Conservation (phyloP, 2,113 vertebrate species). For the Microcebus ravelobensis region DNA sequence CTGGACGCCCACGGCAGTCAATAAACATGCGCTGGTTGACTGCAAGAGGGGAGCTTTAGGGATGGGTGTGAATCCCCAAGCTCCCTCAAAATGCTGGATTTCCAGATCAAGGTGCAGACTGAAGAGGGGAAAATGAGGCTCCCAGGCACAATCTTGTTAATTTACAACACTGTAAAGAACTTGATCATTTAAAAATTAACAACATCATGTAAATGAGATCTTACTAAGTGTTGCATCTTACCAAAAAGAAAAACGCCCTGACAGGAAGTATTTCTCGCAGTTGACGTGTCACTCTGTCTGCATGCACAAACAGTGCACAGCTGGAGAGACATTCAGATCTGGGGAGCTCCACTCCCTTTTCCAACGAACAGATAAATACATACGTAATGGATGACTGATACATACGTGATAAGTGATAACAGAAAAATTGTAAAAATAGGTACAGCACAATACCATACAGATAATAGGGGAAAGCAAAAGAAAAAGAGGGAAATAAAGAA, state of each 20-base stretch:
- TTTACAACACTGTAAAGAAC: slow-evolving; percentile 54
- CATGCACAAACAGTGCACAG: neutral
- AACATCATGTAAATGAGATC: slow-evolving; percentile 9
- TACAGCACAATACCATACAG: neutral
- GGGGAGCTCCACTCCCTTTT: neutral
- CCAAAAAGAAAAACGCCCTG: neutral
- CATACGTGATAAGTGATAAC: neutral
- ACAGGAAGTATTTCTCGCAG: neutral
- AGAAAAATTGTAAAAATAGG: neutral
- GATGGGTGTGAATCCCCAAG: neutral
- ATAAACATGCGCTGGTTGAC: neutral
- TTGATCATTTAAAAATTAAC: slow-evolving; percentile 57
- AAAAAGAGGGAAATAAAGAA: too few relatives aligned
- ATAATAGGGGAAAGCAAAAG: neutral
- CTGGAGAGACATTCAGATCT: neutral
- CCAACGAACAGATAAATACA: neutral
- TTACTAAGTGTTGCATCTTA: neutral
- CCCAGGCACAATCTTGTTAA: slow-evolving; percentile 20
- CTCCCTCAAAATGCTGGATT: neutral
- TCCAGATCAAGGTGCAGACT: neutral
- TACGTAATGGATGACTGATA: neutral
- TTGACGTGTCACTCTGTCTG: neutral
- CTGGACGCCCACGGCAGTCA: neutral
- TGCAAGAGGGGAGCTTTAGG: neutral
- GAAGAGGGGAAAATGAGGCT: neutral